Evolutionary conservation across 2,888 invertebrate genomes (phyloP).

Genomic region (Coecobrya sp.): DNA sequence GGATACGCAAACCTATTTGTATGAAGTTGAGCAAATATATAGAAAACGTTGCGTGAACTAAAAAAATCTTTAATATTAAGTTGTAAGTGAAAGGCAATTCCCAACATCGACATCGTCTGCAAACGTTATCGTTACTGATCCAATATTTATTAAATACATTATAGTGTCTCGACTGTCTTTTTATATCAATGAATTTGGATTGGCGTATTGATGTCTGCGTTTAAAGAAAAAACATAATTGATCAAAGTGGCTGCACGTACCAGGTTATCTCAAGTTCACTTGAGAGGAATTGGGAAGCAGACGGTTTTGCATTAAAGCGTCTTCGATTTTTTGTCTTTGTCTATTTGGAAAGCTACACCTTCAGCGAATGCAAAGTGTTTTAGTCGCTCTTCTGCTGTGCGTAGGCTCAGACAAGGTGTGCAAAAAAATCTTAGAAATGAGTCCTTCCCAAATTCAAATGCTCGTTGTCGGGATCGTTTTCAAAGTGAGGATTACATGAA

Average conservation of each 20-base stretch:
- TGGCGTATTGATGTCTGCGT: neutral
- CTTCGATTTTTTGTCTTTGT: constrained; percentile 14
- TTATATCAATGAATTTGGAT: neutral
- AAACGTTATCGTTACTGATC: constrained; percentile 24
- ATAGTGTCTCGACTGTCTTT: neutral
- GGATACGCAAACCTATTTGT: neutral
- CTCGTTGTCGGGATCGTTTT: neutral
- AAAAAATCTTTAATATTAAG: no score
- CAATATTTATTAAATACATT: constrained; percentile 19
- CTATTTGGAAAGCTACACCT: neutral
- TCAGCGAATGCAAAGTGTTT: neutral
- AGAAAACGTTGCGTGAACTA: constrained; percentile 36
- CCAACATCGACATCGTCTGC: constrained; percentile 6
- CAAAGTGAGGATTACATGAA: constrained; percentile 21
- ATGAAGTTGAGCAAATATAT: neutral
- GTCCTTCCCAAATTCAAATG: constrained; percentile 2
- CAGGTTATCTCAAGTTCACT: neutral
- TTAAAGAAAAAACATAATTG: neutral
- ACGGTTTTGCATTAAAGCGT: neutral
- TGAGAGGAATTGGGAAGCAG: neutral
- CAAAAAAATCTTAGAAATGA: constrained; percentile 44
- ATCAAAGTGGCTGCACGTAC: neutral
- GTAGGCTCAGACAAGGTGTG: neutral
- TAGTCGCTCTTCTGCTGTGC: neutral
- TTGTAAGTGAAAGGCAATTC: constrained; percentile 67